A percentile compares a stretch with the other conserved stretches of the same genome.
These are phyloP conservation scores for Cinara cedri DNA, from an alignment of 2,888 invertebrate species.

Conservation along the genomic window DNA sequence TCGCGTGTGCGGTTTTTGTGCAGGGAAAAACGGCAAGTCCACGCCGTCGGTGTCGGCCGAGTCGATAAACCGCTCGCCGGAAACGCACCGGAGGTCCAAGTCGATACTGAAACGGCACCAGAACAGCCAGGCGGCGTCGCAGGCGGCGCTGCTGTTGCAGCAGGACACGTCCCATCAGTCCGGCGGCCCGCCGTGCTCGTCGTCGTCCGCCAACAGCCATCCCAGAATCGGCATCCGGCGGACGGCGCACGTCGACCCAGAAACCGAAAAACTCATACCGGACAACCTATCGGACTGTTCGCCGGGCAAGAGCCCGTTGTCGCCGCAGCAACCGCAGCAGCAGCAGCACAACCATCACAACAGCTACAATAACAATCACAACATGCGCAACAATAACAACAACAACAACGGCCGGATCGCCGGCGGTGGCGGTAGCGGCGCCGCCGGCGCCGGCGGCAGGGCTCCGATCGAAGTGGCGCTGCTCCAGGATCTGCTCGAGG, in stretches of 20 bases:
- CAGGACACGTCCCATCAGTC: conserved; percentile 44
- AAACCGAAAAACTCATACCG: conserved; percentile 76
- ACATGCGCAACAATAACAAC: too few relatives aligned
- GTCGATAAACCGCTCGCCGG: conserved; percentile 73
- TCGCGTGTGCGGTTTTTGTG: conserved; percentile 29
- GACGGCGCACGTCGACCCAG: conserved; percentile 69
- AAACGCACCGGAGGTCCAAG: conserved; percentile 73
- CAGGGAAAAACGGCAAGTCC: conserved; percentile 68
- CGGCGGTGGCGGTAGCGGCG: background rate
- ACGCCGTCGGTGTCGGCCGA: conserved; percentile 72
- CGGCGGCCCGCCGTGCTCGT: conserved; percentile 62
- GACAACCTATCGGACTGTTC: conserved; percentile 68
- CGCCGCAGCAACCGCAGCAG: conserved; percentile 60
- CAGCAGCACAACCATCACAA: conserved; percentile 19
- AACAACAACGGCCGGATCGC: conserved; percentile 44
- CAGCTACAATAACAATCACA: conserved; percentile 20
- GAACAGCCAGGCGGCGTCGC: conserved; percentile 40
- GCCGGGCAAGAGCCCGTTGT: conserved; percentile 66
- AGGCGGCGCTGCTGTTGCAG: background rate
- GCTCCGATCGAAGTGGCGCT: conserved; percentile 62
- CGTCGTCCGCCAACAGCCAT: conserved; percentile 59
- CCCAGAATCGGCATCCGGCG: conserved; percentile 63
- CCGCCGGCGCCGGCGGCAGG: background rate
- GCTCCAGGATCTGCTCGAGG: conserved; percentile 64
- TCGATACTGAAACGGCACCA: conserved; percentile 81